Evolutionary conservation across 2,888 invertebrate species (phyloP).

Genomic region (Macrosiphum euphorbiae): DNA sequence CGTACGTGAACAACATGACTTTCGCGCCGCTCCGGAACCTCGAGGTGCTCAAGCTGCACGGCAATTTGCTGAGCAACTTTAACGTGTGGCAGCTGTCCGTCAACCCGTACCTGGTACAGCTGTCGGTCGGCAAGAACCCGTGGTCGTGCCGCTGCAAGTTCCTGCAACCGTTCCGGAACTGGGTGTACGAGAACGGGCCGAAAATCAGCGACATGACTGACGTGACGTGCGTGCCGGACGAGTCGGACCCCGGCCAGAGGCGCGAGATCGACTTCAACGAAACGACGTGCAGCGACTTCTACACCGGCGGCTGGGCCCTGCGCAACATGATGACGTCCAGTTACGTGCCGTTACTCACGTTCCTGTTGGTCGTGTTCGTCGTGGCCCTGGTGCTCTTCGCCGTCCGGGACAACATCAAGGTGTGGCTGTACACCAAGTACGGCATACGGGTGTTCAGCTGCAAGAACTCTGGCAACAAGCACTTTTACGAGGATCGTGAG

Average conservation of each 20-base stretch:
- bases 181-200: constrained; percentile 83
- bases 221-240: constrained; percentile 75
- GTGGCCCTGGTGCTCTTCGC: constrained; percentile 84
- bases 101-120: constrained; percentile 79
- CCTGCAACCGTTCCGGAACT: constrained; percentile 85
- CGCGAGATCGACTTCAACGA: constrained; percentile 84
- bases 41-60: constrained; percentile 85
- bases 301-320: constrained; percentile 85
- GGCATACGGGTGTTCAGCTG: constrained; percentile 83
- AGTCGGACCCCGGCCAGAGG: constrained; percentile 68
- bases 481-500: constrained; percentile 80
- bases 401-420: constrained; percentile 86
- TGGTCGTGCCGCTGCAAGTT: constrained; percentile 94
- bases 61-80: constrained; percentile 85
- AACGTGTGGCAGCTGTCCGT: constrained; percentile 78
- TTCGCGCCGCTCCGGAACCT: constrained; percentile 83
- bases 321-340: constrained; percentile 86
- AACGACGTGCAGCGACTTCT: constrained; percentile 89
- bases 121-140: constrained; percentile 85
- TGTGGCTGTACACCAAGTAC: constrained; percentile 90
- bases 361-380: constrained; percentile 83
- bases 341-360: constrained; percentile 87
- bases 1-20: constrained; percentile 84
- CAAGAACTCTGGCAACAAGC: constrained; percentile 73
- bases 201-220: constrained; percentile 84